phyloP scores from a whole-genome alignment of 2,797 vertebrate species.

The Spatula clypeata region DNA sequence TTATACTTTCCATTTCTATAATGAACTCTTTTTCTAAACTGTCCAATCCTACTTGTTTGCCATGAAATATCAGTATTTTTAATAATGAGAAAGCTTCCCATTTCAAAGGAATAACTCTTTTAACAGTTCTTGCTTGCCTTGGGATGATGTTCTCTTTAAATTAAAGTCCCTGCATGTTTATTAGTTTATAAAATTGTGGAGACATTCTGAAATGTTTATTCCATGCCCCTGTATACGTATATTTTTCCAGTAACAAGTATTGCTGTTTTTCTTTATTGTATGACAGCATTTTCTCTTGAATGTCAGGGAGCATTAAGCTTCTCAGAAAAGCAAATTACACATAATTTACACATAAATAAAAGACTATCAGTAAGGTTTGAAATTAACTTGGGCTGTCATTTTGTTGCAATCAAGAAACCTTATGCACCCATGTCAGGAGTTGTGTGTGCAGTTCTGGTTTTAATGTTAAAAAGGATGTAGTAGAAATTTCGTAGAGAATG shows the following conservation, averaged over 20 bases:
- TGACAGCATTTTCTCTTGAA: neutral
- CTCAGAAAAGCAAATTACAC: neutral
- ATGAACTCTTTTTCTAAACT: neutral
- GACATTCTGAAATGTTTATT: neutral
- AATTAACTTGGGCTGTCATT: neutral
- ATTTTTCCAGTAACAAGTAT: neutral
- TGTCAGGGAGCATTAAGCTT: neutral
- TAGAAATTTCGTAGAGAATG: neutral
- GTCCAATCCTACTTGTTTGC: neutral
- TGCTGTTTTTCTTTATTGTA: neutral
- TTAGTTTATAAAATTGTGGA: neutral
- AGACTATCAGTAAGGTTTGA: neutral
- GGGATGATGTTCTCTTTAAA: neutral
- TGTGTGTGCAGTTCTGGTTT: neutral
- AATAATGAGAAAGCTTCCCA: neutral
- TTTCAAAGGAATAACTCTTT: neutral
- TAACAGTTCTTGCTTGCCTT: neutral
- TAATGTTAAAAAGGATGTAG: neutral
- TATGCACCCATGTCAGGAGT: neutral
- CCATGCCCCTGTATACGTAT: neutral
- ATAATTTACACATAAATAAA: neutral
- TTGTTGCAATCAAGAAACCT: neutral
- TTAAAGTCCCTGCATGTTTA: neutral
- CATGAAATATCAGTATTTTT: neutral
- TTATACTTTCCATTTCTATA: neutral